Evolutionary conservation across 2,888 invertebrate genomes (phyloP).

Genomic region (Oegoconia quadripuncta): DNA sequence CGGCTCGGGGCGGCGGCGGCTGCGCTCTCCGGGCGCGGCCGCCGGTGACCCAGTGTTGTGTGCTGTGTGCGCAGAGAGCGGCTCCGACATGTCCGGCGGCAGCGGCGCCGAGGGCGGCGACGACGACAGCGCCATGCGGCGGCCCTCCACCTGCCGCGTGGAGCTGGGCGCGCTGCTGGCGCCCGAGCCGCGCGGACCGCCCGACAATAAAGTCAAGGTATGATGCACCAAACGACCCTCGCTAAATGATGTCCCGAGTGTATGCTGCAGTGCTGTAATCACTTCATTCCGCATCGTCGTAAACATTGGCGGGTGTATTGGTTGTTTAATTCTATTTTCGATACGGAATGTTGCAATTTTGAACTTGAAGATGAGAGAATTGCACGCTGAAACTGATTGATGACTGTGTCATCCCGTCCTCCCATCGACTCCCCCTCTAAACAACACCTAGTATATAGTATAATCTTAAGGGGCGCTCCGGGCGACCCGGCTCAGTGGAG

Average conservation of each 20-base stretch:
- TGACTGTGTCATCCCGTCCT: no score
- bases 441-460: no score
- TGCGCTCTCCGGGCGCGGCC: conserved; percentile 8
- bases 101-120: conserved; percentile 51
- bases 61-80: conserved; percentile 56
- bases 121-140: conserved; percentile 44
- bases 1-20: conserved; percentile 21
- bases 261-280: neutral
- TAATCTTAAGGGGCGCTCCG: no score
- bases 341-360: no score
- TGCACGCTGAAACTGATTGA: no score
- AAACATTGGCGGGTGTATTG: no score
- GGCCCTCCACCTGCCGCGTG: conserved; percentile 73
- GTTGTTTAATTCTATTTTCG: no score
- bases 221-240: conserved; percentile 21
- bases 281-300: no score
- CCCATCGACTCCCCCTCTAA: no score
- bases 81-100: conserved; percentile 64
- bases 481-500: no score
- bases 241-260: no score
- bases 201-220: conserved; percentile 88
- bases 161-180: conserved; percentile 82
- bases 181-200: conserved; percentile 82
- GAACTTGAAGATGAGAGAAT: no score
- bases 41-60: conserved; percentile 33